Conservation (phyloP, 2,888 invertebrate species). For the Seira ritae region DNA sequence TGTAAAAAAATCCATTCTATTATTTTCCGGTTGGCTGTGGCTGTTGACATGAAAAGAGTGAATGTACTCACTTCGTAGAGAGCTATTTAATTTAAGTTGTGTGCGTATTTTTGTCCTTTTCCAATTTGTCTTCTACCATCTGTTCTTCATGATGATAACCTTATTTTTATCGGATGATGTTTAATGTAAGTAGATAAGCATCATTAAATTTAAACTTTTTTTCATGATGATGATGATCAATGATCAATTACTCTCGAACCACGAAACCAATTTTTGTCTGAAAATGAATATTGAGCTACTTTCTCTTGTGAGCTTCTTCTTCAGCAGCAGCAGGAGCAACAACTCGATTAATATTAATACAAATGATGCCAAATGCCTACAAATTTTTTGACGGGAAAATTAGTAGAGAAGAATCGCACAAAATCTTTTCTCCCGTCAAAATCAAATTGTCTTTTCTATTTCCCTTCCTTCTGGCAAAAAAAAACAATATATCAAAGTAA, state of each 20-base stretch:
- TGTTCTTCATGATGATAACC: too few species aligned
- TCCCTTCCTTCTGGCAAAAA: too few species aligned
- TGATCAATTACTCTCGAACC: neutral
- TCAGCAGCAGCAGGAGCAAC: too few species aligned
- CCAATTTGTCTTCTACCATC: neutral
- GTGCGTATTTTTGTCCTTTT: neutral
- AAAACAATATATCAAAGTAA: too few species aligned
- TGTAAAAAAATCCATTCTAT: conserved; percentile 8
- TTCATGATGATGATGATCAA: neutral
- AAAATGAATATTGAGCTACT: neutral
- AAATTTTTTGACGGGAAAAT: neutral
- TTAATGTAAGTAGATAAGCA: neutral
- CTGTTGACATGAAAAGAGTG: too few species aligned
- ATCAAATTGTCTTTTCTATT: neutral
- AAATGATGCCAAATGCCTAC: neutral
- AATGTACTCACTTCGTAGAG: too few species aligned
- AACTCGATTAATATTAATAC: neutral
- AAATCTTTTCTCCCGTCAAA: neutral
- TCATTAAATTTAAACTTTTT: neutral
- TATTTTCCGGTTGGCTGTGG: neutral
- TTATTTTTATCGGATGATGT: conserved; percentile 5
- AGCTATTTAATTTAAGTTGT: neutral
- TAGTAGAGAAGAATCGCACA: neutral
- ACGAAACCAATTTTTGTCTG: conserved; percentile 7
- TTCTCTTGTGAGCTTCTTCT: neutral